phyloP scores from a whole-genome alignment of 2,888 invertebrate species.

The Lepidochitona cinerea region DNA sequence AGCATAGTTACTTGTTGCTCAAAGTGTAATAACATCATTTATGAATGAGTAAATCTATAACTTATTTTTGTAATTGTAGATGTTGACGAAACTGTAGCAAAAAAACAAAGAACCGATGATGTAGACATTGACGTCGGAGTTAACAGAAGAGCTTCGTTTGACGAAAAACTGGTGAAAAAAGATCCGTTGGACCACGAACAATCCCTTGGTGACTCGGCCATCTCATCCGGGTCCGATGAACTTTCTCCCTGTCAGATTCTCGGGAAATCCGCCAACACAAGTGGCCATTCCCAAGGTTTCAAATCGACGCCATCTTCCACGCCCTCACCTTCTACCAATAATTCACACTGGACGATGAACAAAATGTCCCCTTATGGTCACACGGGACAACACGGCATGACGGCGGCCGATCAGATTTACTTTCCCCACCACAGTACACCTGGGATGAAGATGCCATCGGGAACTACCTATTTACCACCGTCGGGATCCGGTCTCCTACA shows the following conservation, averaged over 20 bases:
- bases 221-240: slow-evolving; percentile 15
- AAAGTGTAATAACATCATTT: too few species aligned
- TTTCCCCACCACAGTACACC: slow-evolving; percentile 60
- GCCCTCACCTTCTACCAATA: slow-evolving; percentile 3
- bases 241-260: slow-evolving; percentile 19
- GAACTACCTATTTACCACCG: slow-evolving; percentile 50
- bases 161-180: not conserved
- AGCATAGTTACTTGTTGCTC: too few species aligned
- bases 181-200: slow-evolving; percentile 37
- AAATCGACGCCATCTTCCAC: slow-evolving; percentile 27
- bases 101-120: slow-evolving; percentile 45
- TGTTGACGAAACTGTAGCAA: slow-evolving; percentile 14
- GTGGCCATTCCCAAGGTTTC: slow-evolving; percentile 15
- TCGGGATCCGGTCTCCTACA: slow-evolving; percentile 43
- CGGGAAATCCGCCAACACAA: slow-evolving; percentile 26
- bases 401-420: slow-evolving; percentile 53
- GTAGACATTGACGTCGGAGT: slow-evolving; percentile 21
- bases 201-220: slow-evolving; percentile 19
- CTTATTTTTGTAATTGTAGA: too few species aligned
- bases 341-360: slow-evolving; percentile 36
- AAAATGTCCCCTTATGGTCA: slow-evolving; percentile 39
- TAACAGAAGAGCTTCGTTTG: not conserved
- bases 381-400: slow-evolving; percentile 30
- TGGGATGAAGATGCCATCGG: slow-evolving; percentile 33
- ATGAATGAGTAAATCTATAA: too few species aligned